Evolutionary conservation across 2,797 vertebrate genomes (phyloP), one percentile per base, ranked within the genome.

Genomic region (Catostomus latipinnis): DNA sequence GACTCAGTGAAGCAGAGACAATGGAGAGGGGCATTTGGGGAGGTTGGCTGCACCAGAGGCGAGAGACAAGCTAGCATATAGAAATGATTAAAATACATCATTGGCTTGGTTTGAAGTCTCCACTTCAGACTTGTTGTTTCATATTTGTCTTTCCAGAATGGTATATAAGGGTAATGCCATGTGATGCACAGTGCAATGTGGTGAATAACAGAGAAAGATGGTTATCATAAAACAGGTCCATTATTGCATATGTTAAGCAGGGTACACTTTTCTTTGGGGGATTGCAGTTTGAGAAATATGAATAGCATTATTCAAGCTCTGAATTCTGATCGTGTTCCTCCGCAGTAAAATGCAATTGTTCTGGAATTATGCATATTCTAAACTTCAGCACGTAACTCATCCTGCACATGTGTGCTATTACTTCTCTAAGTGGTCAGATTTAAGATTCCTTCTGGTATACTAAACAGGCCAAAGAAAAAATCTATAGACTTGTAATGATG

Each of bases 1-100:
- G 93, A 92, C 93, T 92, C 92, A 93, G 84, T 93, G 93, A 93
- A 94, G 93, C 93, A 93, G 88, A 93, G 91, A 91, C 83, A 88
- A 92, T 92, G 87, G 90, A 87, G 89, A 90, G 73, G 63, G 82
- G 86, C 90, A 88, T 85, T 84, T 56, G 85, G 84, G 90, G 88
- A 90, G 87, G 89, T 83, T 90, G 89, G 86, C 86, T 85, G 84
- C 81, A 90, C 92, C 90, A 85, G 78, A 87, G 90, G 92, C 90
- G 88, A 86, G 89, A 87, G 88, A 91, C 18, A 49, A 78, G 72
- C 54, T 6, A 72, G 62, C 61, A 62, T 79, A 66, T 71, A 34
- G 53, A 7, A 46, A 65, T 48, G 62, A 65, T 65, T 69, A 77
- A 68, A 77, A 77, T 58, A 12, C 65, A 76, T 43, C 16, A 18